phyloP scores from a whole-genome alignment of 2,888 invertebrate genomes.

The Plebejus melissa region DNA sequence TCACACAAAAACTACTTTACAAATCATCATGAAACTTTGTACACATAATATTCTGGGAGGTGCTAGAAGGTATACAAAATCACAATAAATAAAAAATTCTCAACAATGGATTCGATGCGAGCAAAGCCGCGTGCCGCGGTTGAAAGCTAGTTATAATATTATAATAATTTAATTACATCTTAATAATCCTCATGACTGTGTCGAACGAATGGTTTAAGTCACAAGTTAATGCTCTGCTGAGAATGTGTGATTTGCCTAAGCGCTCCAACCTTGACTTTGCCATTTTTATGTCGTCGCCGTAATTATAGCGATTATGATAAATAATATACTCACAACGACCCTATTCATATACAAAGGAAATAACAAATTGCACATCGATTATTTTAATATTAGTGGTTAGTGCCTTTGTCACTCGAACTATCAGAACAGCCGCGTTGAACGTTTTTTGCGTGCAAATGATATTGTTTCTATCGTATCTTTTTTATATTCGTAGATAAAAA shows the following conservation, averaged over 20 bases:
- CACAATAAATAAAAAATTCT: too few relatives aligned
- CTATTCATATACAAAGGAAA: slow-evolving; percentile 7
- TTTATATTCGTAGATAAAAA: neutral
- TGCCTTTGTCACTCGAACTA: neutral
- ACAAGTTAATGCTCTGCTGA: neutral
- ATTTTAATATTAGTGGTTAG: slow-evolving; percentile 4
- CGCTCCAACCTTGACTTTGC: neutral
- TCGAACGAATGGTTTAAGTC: neutral
- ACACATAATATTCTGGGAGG: too few relatives aligned
- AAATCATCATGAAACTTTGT: too few relatives aligned
- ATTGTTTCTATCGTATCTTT: neutral
- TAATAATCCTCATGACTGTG: too few relatives aligned
- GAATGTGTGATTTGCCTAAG: neutral
- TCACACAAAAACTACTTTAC: too few relatives aligned
- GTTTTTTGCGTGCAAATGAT: neutral
- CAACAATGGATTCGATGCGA: too few relatives aligned
- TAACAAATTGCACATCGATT: slow-evolving; percentile 7
- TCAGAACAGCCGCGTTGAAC: neutral
- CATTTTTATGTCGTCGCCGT: neutral
- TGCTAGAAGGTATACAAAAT: too few relatives aligned
- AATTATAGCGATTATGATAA: neutral
- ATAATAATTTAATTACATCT: too few relatives aligned
- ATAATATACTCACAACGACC: neutral
- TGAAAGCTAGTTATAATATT: too few relatives aligned
- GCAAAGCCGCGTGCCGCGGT: too few relatives aligned